A percentile compares a stretch with the other conserved stretches of the same genome.
phyloP scores from a whole-genome alignment of 2,888 invertebrate species.

The Nemotelus pantherinus region DNA sequence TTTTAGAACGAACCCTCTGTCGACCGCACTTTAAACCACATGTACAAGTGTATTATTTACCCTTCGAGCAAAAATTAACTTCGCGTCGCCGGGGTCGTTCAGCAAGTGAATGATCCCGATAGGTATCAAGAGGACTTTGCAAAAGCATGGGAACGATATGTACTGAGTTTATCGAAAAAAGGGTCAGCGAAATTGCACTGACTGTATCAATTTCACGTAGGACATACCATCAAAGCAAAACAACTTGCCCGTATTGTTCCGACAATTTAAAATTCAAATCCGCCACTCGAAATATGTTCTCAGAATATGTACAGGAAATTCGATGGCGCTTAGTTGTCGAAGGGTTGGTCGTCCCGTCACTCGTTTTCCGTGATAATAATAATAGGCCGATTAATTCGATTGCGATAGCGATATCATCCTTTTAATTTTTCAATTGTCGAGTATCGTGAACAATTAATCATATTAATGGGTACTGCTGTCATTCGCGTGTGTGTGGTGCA shows the following conservation, averaged over 20 bases:
- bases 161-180: neutral
- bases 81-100: constrained; percentile 4
- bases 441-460: constrained; percentile 48
- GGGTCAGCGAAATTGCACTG: constrained; percentile 11
- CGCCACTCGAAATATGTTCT: constrained; percentile 46
- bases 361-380: constrained; percentile 8
- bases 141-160: neutral
- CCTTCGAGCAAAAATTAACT: constrained; percentile 43
- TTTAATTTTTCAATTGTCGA: constrained; percentile 48
- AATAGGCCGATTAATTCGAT: constrained; percentile 47
- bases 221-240: neutral
- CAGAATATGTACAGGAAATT: neutral
- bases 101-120: neutral
- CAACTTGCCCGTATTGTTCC: constrained; percentile 39
- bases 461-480: constrained; percentile 45
- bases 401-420: constrained; percentile 43
- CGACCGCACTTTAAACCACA: constrained; percentile 38
- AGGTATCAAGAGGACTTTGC: neutral
- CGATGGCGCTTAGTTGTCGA: no score
- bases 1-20: constrained; percentile 16
- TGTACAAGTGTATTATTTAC: constrained; percentile 46
- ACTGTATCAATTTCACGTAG: constrained; percentile 18
- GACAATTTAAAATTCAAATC: constrained; percentile 48
- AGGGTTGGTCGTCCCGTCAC: no score
- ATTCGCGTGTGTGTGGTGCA: neutral